Conservation (phyloP, 1,140 invertebrate genomes). For the Patella vulgata region DNA sequence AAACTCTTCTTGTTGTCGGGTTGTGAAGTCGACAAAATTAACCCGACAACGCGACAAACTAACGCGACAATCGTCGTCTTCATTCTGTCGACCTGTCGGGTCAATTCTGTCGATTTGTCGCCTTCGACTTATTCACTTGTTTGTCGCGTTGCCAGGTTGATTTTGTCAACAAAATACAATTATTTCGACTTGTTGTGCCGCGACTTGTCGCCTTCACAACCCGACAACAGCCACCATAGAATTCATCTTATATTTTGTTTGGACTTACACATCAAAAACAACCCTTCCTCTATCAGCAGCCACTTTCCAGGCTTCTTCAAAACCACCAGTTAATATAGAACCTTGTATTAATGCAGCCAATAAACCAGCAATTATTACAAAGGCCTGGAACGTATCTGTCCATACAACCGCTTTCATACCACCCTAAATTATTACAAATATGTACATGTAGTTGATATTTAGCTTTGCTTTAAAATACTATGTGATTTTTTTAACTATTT, state of each 20-base stretch:
- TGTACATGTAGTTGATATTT: not conserved
- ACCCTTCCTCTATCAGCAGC: constrained; percentile 75
- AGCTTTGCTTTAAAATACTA: too few relatives aligned
- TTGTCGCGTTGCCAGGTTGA: not conserved
- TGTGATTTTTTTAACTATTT: not conserved
- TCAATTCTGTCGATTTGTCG: too few relatives aligned
- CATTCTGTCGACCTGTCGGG: too few relatives aligned
- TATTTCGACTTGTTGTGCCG: too few relatives aligned
- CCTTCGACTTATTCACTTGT: too few relatives aligned
- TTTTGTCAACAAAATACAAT: too few relatives aligned
- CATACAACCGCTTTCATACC: constrained; percentile 92
- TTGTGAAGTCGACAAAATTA: constrained; percentile 4
- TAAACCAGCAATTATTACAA: constrained; percentile 86
- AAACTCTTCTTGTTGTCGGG: too few relatives aligned
- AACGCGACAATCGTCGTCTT: too few relatives aligned
- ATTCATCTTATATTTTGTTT: too few relatives aligned
- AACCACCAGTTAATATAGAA: constrained; percentile 76
- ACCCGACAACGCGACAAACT: too few relatives aligned
- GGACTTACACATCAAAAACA: constrained; percentile 80
- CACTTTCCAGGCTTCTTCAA: constrained; percentile 75
- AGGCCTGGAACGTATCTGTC: constrained; percentile 88
- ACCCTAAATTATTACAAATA: too few relatives aligned
- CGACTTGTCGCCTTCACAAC: not conserved
- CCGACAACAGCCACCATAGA: not conserved
- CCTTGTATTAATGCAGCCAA: constrained; percentile 80